Evolutionary conservation across 2,113 vertebrate species (phyloP).

Genomic region (Perca flavescens): DNA sequence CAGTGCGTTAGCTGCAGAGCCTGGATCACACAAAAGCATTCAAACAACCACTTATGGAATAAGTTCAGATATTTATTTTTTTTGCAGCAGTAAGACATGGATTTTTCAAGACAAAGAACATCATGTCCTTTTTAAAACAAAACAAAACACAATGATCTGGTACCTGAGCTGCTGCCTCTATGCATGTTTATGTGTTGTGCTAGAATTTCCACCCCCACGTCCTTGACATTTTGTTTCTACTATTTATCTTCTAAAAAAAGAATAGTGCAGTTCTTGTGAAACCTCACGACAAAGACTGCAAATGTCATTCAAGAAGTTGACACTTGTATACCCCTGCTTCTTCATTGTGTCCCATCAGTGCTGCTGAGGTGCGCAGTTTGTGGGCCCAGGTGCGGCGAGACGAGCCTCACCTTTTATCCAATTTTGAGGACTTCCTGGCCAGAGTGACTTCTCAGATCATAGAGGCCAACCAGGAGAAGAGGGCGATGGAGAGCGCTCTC

Average conservation of each 20-base stretch:
- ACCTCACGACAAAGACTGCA: background rate
- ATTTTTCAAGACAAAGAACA: conserved; percentile 25
- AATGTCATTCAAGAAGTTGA: background rate
- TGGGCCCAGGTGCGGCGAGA: conserved; percentile 90
- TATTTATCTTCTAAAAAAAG: background rate
- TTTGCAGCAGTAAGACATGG: background rate
- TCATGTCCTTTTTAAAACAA: background rate
- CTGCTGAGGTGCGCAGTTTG: conserved; percentile 86
- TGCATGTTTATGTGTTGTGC: conserved; percentile 1
- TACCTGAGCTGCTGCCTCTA: background rate
- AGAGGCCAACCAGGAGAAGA: conserved; percentile 91
- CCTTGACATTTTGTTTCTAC: background rate
- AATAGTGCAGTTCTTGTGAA: background rate
- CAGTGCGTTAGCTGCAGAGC: background rate
- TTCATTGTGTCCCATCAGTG: conserved; percentile 75
- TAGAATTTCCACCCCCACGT: background rate
- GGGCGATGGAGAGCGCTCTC: conserved; percentile 88
- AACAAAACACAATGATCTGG: background rate
- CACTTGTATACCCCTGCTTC: background rate
- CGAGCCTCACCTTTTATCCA: conserved; percentile 89
- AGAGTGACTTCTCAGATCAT: conserved; percentile 90
- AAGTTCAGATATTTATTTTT: background rate
- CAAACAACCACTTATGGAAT: background rate
- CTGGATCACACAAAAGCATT: background rate
- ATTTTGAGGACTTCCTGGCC: conserved; percentile 91